phyloP scores from a whole-genome alignment of 2,113 vertebrate genomes.

The Brienomyrus brachyistius region DNA sequence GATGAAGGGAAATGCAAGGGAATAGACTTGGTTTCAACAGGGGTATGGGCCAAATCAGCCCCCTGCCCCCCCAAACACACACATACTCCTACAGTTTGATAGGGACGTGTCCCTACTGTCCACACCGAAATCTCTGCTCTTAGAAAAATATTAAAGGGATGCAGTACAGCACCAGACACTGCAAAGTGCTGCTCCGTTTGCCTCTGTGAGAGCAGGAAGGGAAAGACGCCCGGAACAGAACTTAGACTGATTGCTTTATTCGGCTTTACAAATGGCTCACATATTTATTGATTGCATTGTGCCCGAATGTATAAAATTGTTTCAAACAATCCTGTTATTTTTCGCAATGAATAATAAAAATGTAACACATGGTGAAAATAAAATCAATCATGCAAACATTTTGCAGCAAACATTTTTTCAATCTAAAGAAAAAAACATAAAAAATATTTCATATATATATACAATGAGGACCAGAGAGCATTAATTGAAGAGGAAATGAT shows the following conservation, averaged over 20 bases:
- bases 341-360: background rate
- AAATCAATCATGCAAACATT: background rate
- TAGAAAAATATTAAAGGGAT: background rate
- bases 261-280: background rate
- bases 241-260: background rate
- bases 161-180: background rate
- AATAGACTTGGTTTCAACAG: background rate
- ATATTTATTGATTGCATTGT: background rate
- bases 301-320: background rate
- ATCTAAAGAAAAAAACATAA: too few species aligned
- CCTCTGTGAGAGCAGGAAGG: background rate
- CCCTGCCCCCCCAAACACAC: background rate
- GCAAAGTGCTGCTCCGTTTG: background rate
- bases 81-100: background rate
- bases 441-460: background rate
- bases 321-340: background rate
- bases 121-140: background rate
- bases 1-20: background rate
- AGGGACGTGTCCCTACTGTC: background rate
- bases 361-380: background rate
- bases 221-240: background rate
- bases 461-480: background rate
- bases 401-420: background rate
- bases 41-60: background rate
- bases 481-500: background rate